A percentile compares a stretch with the other conserved stretches of the same genome.
Evolutionary conservation across 2,888 invertebrate genomes (phyloP).

Genomic region (Drosophila bunnanda): DNA sequence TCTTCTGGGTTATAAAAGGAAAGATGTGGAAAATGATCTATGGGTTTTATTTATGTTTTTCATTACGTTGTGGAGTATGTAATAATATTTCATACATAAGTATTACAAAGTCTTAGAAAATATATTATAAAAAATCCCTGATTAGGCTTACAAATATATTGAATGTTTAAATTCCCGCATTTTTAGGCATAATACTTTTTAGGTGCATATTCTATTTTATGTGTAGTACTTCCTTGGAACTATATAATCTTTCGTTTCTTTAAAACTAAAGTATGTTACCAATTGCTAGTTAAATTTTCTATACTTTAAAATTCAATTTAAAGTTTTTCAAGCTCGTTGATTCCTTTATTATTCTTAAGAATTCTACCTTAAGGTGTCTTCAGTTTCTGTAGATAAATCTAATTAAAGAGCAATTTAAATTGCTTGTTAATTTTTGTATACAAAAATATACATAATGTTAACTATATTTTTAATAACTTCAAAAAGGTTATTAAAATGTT

Average conservation of each 20-base stretch:
- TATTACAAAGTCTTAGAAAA: not conserved
- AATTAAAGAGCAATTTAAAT: too few species aligned
- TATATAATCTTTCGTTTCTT: not conserved
- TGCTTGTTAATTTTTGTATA: too few species aligned
- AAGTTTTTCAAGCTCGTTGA: not conserved
- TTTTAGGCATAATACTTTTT: not conserved
- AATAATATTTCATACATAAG: not conserved
- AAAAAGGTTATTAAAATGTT: not conserved
- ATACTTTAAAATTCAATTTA: not conserved
- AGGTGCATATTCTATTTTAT: too few species aligned
- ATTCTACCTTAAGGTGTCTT: not conserved
- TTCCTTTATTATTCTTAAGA: too few species aligned
- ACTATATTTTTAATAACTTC: not conserved
- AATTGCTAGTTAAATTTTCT: not conserved
- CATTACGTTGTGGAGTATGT: too few species aligned
- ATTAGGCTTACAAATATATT: not conserved
- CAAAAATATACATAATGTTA: too few species aligned
- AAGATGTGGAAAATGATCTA: not conserved
- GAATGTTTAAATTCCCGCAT: not conserved
- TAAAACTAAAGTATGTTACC: not conserved
- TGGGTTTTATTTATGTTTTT: not conserved
- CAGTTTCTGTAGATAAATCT: too few species aligned
- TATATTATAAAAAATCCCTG: not conserved
- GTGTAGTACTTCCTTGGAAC: not conserved
- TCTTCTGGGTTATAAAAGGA: not conserved